Base-by-base conservation (phyloP, 2,888 invertebrate genomes). In the Choristoneura rosaceana region DNA sequence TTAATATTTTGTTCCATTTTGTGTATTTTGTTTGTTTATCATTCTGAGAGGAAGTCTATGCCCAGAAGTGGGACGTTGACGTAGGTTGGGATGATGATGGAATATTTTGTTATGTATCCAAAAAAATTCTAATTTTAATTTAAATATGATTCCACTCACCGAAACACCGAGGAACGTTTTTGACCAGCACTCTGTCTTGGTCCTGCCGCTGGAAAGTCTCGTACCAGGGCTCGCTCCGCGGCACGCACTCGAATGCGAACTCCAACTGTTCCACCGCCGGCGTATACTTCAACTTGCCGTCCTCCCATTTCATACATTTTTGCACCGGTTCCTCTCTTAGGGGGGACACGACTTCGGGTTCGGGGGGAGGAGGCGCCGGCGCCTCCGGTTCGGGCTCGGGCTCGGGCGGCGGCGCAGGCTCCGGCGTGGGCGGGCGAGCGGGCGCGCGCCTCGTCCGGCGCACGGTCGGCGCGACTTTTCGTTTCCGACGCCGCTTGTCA, bases 141-240 rank as follows among this genome's bases (percentile, higher is more conserved):
- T 47, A 3, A 9, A 17, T 62, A 74, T 91, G 47, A 14, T 4
- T 47, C 47, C 14, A 89, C 87, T 94, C 88, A 91, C 95, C 94
- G 82, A 95, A 95, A 84, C 93, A 95, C 79, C 93, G 90, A 76
- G 95, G 94, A 74, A 96, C 94, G 84, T 95, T 95, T 78, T 93
- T 95, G 79, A 95, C 95, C 74, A 94, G 92, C 76, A 96, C 95
- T 76, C 96, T 95, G 15, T 96, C 96, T 64, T 95, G 95, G 82
- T 97, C 97, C 83, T 97, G 97, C 0, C 98, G 94, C 76, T 95
- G 95, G 83, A 97, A 98, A 0, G 97, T 96, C 76, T 96, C 95
- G 84, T 96, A 97, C 98, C 98, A 98, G 0, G 97, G 95, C 83
- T 97, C 97, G 33, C 95, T 95, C 47, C 90, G 93, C 0, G 97